phyloP scores from a whole-genome alignment of 2,113 vertebrate genomes.

The Platysternon megacephalum region DNA sequence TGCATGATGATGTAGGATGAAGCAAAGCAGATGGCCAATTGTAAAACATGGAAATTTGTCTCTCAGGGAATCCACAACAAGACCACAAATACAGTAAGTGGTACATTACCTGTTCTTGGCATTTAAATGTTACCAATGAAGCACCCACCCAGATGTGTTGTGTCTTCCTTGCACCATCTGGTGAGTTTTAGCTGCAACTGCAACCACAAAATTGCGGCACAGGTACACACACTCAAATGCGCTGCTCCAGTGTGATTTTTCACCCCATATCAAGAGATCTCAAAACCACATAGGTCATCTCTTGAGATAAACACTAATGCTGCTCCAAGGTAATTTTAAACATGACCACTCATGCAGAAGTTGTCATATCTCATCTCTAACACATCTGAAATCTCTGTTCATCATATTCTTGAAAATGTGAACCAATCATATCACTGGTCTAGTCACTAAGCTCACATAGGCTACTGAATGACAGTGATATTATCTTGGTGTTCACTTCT shows the following conservation, averaged over 20 bases:
- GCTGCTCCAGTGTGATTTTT: neutral
- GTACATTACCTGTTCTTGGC: accelerated
- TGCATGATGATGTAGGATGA: neutral
- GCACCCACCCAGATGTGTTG: neutral
- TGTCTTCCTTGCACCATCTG: conserved; percentile 63
- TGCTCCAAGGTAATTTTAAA: neutral
- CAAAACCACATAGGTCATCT: neutral
- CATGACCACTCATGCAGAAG: neutral
- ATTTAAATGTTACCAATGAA: too few species aligned
- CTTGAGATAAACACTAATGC: neutral
- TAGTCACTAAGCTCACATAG: accelerated
- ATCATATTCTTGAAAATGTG: neutral
- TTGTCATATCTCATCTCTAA: neutral
- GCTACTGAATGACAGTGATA: neutral
- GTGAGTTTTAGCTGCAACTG: conserved; percentile 46
- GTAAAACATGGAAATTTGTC: neutral
- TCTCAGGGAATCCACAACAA: accelerated
- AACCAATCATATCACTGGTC: neutral
- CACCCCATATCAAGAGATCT: neutral
- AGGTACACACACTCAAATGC: neutral
- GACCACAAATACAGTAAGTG: neutral
- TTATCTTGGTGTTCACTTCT: neutral
- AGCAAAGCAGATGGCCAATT: neutral
- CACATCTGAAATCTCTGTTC: neutral
- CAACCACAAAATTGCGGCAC: neutral